Percentiles rank a stretch among this genome's conserved stretches.
These are phyloP conservation scores for Acanthosepion esculentum DNA, from an alignment of 2,888 invertebrate genomes.

Conservation along the genomic window DNA sequence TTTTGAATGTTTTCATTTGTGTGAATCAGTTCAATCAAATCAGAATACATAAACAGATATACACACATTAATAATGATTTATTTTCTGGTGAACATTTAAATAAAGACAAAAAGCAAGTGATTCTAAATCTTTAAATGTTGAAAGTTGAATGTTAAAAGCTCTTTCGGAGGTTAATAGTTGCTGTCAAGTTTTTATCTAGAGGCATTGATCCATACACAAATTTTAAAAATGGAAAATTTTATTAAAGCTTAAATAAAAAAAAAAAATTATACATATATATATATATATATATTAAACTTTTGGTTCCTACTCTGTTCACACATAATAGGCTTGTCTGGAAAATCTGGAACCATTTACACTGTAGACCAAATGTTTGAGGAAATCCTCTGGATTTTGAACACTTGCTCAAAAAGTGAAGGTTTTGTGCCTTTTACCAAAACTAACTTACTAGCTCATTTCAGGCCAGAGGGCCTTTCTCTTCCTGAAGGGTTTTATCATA, in stretches of 20 bases:
- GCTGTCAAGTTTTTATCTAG: not conserved
- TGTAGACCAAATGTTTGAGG: too few relatives aligned
- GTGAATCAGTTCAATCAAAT: not conserved
- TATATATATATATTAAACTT: not conserved
- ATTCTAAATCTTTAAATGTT: not conserved
- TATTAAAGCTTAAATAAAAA: not conserved
- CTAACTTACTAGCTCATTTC: too few relatives aligned
- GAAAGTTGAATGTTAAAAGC: not conserved
- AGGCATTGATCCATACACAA: not conserved
- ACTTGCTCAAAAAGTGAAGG: too few relatives aligned
- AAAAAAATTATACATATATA: not conserved
- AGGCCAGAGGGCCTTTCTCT: too few relatives aligned
- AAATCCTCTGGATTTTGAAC: too few relatives aligned
- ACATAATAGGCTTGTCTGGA: too few relatives aligned
- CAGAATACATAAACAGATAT: not conserved
- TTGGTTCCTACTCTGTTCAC: not conserved
- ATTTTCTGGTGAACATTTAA: not conserved
- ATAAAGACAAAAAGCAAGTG: not conserved
- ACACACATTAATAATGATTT: not conserved
- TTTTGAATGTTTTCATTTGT: not conserved
- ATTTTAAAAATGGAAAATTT: not conserved
- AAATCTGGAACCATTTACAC: too few relatives aligned
- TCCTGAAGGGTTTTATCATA: too few relatives aligned
- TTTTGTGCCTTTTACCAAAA: too few relatives aligned
- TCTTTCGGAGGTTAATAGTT: not conserved